Evolutionary conservation across 1,140 invertebrate species (phyloP), one percentile per base, ranked within the genome.

Genomic region (Eupeodes corollae): DNA sequence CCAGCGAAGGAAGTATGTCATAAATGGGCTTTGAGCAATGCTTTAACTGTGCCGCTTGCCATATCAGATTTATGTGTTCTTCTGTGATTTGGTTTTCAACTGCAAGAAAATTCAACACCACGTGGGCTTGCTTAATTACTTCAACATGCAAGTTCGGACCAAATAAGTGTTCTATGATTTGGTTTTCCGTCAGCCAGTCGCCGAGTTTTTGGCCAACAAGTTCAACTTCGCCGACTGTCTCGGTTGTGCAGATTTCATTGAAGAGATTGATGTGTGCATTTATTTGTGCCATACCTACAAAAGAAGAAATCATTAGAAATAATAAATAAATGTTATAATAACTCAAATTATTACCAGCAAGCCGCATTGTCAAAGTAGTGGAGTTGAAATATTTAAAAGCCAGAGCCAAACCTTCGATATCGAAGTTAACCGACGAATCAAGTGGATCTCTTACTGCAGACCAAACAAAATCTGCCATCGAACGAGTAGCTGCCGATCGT

Each of bases 391-490:
- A 95, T 67, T 96, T 96, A 61, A 93, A 92, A 15, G 91, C 91
- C 48, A 95, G 69, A 50, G 90, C 83, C 19, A 97, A 68, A 1
- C 91, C 91, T 68, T 95, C 91, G 13, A 78, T 75, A 69, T 96
- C 92, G 66, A 93, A 91, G 6, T 82, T 81, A 26, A 89, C 70
- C 16, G 88, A 86, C 1, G 87, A 80, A 63, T 93, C 89, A 32
- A 91, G 72, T 2, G 89, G 88, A 73, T 94, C 90, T 60, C 93
- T 93, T 9, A 92, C 84, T 2, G 89, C 86, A 52, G 84, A 86
- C 90, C 90, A 93, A 79, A 94, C 91, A 58, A 91, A 89, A 73
- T 96, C 86, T 52, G 89, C 90, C 86, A 95, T 93, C 52, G 87
- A 88, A 56, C 90, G 83, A 30, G 87, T 88, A 31, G 85, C 88